Conservation (phyloP, 2,888 invertebrate genomes). For the Amblyteles armatorius region DNA sequence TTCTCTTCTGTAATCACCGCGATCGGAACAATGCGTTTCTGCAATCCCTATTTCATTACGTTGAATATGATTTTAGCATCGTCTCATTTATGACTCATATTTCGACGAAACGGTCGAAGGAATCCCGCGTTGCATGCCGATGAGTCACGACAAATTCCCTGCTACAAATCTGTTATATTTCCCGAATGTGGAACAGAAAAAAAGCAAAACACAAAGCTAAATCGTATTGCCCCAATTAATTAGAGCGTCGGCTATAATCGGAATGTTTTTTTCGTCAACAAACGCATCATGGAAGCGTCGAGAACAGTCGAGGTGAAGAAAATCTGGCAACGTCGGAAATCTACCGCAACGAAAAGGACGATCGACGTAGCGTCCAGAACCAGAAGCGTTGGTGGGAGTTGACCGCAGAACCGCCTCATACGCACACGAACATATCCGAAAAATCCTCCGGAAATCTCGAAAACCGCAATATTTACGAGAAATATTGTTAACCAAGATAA, state of each 20-base stretch:
- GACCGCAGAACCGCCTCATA: constrained; percentile 63
- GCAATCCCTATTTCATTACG: background rate
- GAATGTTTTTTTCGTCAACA: constrained; percentile 20
- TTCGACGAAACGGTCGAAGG: constrained; percentile 4
- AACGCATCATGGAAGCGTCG: constrained; percentile 24
- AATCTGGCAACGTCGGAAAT: constrained; percentile 69
- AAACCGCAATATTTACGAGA: background rate
- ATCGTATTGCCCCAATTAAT: background rate
- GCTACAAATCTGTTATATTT: background rate
- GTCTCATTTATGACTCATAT: constrained; percentile 7
- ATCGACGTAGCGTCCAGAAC: constrained; percentile 65
- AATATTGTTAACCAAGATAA: background rate
- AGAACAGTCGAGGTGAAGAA: constrained; percentile 35
- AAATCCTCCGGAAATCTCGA: background rate
- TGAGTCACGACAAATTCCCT: background rate
- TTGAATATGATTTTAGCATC: background rate
- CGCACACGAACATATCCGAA: constrained; percentile 48
- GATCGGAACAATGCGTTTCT: background rate
- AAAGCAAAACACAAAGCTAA: background rate
- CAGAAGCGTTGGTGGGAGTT: constrained; percentile 46
- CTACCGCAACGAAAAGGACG: constrained; percentile 57
- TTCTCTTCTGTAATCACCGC: background rate
- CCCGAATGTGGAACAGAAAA: background rate
- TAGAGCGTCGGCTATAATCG: background rate
- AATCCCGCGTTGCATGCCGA: background rate